Base-by-base conservation (phyloP, 2,888 invertebrate species). In the Macrophya annulata region DNA sequence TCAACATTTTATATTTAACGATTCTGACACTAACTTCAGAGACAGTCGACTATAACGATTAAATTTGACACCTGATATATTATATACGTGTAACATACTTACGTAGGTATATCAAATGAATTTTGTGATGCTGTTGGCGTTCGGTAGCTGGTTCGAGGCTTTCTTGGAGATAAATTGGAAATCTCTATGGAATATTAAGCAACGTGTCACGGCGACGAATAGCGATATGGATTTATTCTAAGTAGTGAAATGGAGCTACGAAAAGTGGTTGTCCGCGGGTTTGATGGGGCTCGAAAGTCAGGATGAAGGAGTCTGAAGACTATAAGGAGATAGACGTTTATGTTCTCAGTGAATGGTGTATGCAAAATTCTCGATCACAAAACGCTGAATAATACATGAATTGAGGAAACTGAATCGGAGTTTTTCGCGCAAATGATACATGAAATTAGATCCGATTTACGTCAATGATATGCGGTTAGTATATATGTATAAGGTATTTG, bases 361-460 rank as follows among this genome's bases (percentile, higher is more conserved):
- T 45, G 68, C 68, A 71, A 45, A 83, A 83, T 21, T 68, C 48
- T 25, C 68, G 83, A 68, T 83, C 68, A 21, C 43, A 8, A 37
- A 17, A 68, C 68, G 83, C 43, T 84, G 65, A 84, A 84, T 76
- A 84, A 84, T 74, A 51, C 76, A 84, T 76, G 48, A 62, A 76
- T 62, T 76, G 25, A 76, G 71, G 45, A 37, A 74, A 40, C 59
- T 45, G 43, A 76, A 55, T 15, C 25, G n/a, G 9, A 17, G 21
- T 89, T n/a, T 2, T 85, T 79, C 0, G 94, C n/a, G 65, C 15
- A 65, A 81, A 81, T 81, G 81, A 62, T 81, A 65, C 81, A 43
- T 81, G 45, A 65, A 81, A 81, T 81, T 62, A 62, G 65, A 62
- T 59, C 62, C 95, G 89, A 91, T 93, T 1, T 95, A 94, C 90